Evolutionary conservation across 2,797 vertebrate species (phyloP).

Genomic region (Ceyx erithaca): DNA sequence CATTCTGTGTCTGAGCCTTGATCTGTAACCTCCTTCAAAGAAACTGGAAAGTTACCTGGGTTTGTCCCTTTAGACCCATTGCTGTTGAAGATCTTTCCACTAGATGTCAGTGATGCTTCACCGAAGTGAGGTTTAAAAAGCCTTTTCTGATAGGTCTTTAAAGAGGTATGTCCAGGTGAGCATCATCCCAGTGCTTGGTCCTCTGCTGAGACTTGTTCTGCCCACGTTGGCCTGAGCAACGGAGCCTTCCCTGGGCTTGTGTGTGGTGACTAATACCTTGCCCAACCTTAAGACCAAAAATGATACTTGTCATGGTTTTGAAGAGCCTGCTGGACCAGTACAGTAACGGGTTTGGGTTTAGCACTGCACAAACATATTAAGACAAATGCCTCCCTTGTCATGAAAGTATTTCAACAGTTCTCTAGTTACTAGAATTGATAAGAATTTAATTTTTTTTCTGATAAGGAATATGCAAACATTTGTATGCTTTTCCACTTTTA

Average conservation of each 20-base stretch:
- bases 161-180: background rate
- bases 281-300: background rate
- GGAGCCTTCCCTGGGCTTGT: background rate
- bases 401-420: rapidly evolving
- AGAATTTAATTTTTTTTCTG: background rate
- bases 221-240: rapidly evolving
- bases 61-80: rapidly evolving
- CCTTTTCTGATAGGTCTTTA: background rate
- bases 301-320: background rate
- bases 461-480: background rate
- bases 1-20: background rate
- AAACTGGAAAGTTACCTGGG: rapidly evolving
- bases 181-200: background rate
- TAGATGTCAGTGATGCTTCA: conserved; percentile 65
- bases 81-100: background rate
- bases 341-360: background rate
- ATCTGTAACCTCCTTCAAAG: background rate
- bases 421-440: background rate
- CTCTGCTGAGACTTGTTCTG: background rate
- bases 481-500: background rate
- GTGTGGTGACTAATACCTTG: background rate
- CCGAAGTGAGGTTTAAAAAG: background rate
- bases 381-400: background rate
- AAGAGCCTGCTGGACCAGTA: background rate
- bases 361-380: rapidly evolving